These are phyloP conservation scores for Limnodromus scolopaceus DNA, from an alignment of 2,797 vertebrate species.

Conservation along the genomic window DNA sequence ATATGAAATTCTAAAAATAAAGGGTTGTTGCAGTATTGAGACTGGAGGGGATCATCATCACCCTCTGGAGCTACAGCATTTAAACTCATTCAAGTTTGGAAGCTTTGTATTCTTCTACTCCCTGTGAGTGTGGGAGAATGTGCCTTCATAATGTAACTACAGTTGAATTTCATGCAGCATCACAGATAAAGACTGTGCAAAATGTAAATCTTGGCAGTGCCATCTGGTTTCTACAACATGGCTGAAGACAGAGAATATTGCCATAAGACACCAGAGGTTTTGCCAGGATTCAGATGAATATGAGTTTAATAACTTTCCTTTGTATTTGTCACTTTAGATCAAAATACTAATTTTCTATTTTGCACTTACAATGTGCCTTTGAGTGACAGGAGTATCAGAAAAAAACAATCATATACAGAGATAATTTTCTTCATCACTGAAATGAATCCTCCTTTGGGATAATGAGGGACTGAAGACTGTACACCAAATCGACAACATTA, in stretches of 20 bases:
- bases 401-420: background rate
- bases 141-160: background rate
- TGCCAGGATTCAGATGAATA: background rate
- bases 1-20: background rate
- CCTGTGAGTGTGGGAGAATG: background rate
- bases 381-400: background rate
- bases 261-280: background rate
- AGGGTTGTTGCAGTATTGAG: background rate
- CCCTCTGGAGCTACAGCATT: background rate
- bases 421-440: background rate
- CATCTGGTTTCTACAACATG: background rate
- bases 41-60: background rate
- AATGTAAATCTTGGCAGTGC: background rate
- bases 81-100: background rate
- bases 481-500: background rate
- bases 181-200: background rate
- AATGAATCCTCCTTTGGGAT: background rate
- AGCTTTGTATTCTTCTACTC: background rate
- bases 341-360: background rate
- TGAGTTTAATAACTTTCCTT: background rate
- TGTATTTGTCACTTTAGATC: background rate
- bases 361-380: background rate
- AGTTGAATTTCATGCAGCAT: background rate
- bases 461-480: background rate
- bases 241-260: background rate